Conservation (phyloP, 1,140 invertebrate genomes). For the Atta texana region DNA sequence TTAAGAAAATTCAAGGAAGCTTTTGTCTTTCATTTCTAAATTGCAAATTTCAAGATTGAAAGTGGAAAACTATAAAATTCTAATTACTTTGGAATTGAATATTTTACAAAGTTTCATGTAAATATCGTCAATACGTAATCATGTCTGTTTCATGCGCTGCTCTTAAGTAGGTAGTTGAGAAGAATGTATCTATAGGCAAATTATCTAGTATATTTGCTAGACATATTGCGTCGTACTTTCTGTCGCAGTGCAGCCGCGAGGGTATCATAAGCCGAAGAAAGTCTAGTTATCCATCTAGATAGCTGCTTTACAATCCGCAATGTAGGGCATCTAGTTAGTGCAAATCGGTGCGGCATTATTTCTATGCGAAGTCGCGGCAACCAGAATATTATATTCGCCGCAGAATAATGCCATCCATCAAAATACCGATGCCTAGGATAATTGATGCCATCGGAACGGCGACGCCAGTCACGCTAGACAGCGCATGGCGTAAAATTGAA, state of each 20-base stretch:
- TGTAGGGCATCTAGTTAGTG: slow-evolving; percentile 50
- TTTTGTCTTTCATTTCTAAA: background rate
- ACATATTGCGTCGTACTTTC: background rate
- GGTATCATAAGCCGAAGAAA: slow-evolving; percentile 36
- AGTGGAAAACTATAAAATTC: background rate
- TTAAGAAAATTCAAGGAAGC: background rate
- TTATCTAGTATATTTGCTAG: background rate
- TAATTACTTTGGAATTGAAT: background rate
- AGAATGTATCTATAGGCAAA: slow-evolving; percentile 6
- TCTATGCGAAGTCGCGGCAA: slow-evolving; percentile 66
- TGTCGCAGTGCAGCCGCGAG: slow-evolving; percentile 35
- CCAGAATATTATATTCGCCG: slow-evolving; percentile 75
- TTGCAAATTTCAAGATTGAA: background rate
- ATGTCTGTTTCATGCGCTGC: background rate
- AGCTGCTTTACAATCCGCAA: slow-evolving; percentile 54
- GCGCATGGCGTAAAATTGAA: slow-evolving; percentile 79
- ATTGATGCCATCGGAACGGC: slow-evolving; percentile 77
- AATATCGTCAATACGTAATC: background rate
- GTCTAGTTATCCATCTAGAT: slow-evolving; percentile 54
- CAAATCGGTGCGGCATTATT: slow-evolving; percentile 70
- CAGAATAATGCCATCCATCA: slow-evolving; percentile 77
- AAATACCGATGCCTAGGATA: slow-evolving; percentile 78
- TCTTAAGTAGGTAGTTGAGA: slow-evolving; percentile 9
- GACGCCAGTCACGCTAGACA: slow-evolving; percentile 77
- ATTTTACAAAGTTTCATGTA: background rate